These are phyloP conservation scores for Furcula furcula DNA, from an alignment of 2,888 invertebrate species.

Conservation along the genomic window DNA sequence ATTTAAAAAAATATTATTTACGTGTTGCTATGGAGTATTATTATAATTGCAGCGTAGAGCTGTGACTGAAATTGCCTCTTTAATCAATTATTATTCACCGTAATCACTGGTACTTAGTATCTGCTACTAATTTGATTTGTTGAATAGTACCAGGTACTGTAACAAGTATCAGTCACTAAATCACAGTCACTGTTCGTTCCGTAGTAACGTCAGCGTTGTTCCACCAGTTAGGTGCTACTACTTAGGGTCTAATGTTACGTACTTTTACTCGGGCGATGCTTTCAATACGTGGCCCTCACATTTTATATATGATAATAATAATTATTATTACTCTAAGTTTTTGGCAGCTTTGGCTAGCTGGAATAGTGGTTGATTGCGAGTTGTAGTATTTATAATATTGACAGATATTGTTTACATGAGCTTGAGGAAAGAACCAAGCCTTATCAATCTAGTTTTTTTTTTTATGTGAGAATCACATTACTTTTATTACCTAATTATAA, in stretches of 20 bases:
- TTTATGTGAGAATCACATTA: background rate
- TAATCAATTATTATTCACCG: background rate
- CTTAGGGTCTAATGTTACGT: constrained; percentile 54
- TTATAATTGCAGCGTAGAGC: constrained; percentile 23
- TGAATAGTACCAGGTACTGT: background rate
- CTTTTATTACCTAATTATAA: background rate
- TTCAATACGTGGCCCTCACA: constrained; percentile 21
- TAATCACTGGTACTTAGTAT: background rate
- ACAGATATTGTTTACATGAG: background rate
- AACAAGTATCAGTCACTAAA: background rate
- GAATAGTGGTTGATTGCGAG: constrained; percentile 11
- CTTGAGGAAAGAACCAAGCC: background rate
- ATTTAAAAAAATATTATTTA: constrained; percentile 37
- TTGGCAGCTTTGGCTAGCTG: constrained; percentile 41
- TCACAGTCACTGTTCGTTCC: background rate
- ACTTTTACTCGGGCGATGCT: constrained; percentile 20
- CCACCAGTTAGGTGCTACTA: constrained; percentile 75
- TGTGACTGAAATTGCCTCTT: too few relatives aligned
- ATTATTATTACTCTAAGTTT: constrained; percentile 5
- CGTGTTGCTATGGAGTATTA: constrained; percentile 49
- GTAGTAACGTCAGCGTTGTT: constrained; percentile 38
- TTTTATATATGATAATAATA: constrained; percentile 19
- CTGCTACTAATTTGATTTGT: background rate
- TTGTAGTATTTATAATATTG: constrained; percentile 4
- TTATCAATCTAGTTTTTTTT: too few relatives aligned